Evolutionary conservation across 2,888 invertebrate genomes (phyloP), one percentile per base, ranked within the genome.

Genomic region (Gastrophysa polygoni): DNA sequence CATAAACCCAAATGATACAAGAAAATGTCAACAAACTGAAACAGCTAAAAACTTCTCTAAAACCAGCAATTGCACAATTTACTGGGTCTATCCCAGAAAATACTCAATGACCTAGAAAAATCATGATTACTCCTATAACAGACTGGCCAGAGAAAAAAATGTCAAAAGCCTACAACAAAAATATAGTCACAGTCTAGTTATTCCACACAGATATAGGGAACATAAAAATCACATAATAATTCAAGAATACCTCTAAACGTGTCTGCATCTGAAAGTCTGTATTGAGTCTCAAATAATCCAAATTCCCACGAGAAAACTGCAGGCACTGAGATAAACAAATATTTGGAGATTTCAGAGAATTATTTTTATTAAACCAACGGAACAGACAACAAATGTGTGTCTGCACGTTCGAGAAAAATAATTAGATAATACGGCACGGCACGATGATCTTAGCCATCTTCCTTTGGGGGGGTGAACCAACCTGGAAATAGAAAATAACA

Each of bases 401-500:
- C 62, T 63, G 61, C 71, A 73, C 66, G 64, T 66, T 68, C 68
- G 59, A 70, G 63, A 67, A 70, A 65, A 65, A 43, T 60, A 62
- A 54, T 47, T 55, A 59, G 59, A 29, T 57, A 65, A 28, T 14
- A 38, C 21, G 54, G 52, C 32, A 62, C 50, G 43, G 71, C 72
- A 73, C 68, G 69, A 68, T 64, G 58, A 18, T 68, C 68, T 91
- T 93, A 93, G 86, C 93, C 93, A 83, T 93, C 93, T 85, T 93
- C 93, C 82, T 93, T 93, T 28, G 93, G 93, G 58, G 93, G 93
- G 76, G 93, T 93, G 82, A 93, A 93, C 93, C 93, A 93, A 73
- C 93, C 93, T 93, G 83, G 11, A 85, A 86, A 71, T 63, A 67
- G 76, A 52, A 34, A 16, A 14, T 16, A 29, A 28, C 24, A 58